phyloP scores from a whole-genome alignment of 2,113 vertebrate species.

The Gambusia holbrooki region DNA sequence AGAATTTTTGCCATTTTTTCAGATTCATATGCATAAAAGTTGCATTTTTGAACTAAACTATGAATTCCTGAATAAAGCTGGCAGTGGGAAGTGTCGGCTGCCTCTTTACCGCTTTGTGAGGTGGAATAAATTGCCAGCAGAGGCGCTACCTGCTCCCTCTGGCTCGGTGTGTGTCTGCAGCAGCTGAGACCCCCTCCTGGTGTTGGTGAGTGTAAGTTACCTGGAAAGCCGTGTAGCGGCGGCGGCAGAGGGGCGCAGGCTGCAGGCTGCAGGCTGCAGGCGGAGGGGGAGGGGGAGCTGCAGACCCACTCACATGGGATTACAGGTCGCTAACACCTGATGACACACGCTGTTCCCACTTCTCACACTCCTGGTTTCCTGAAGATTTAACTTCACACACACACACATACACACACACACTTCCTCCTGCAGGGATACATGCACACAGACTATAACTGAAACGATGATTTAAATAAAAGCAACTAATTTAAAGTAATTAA shows the following conservation, averaged over 20 bases:
- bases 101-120: conserved; percentile 11
- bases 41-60: background rate
- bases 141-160: conserved; percentile 45
- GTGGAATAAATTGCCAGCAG: conserved; percentile 32
- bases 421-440: too few relatives aligned
- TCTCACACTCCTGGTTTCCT: conserved; percentile 58
- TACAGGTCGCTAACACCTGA: conserved; percentile 74
- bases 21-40: background rate
- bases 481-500: too few relatives aligned
- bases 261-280: conserved; percentile 65
- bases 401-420: conserved; percentile 8
- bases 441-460: too few relatives aligned
- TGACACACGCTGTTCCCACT: conserved; percentile 73
- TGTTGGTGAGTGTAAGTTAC: conserved; percentile 67
- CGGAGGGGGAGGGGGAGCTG: background rate
- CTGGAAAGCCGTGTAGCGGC: conserved; percentile 63
- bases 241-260: conserved; percentile 67
- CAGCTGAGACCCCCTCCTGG: conserved; percentile 65
- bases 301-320: conserved; percentile 73
- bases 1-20: too few relatives aligned
- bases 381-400: conserved; percentile 31
- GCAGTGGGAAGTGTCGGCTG: conserved; percentile 6
- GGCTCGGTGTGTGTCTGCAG: conserved; percentile 36
- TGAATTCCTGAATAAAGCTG: background rate
- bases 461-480: too few relatives aligned